Evolutionary conservation across 2,797 vertebrate species (phyloP), one percentile per base, ranked within the genome.

Genomic region (Anolis apletophallus): DNA sequence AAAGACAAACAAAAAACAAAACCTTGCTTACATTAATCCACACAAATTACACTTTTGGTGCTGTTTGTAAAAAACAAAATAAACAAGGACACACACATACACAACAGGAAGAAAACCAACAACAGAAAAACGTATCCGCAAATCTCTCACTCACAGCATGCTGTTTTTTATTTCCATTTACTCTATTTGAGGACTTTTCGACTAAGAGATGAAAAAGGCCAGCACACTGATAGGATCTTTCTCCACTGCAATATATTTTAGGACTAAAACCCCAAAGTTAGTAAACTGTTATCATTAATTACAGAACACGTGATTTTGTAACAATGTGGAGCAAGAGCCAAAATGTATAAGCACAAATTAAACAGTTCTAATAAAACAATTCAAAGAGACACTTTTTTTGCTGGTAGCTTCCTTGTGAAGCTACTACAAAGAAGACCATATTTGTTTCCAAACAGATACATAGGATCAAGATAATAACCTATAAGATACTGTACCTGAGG

Each of bases 401-500:
- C 61, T 40, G n/a, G 21, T 40, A 19, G 40, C 10, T n/a, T 71
- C 5, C 26, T 85, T 29, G 74, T 52, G 52, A 55, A 40, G 21
- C 29, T n/a, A 14, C 29, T n/a, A 14, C 26, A 52, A 59, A 79
- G 29, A 83, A 83, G 54, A 61, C 16, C 5, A 17, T 11, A 36
- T 32, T 75, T 52, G 23, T 72, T 61, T 64, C 67, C 68, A 59
- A 50, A 54, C 61, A 72, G 32, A 32, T 5, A 21, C 11, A 32
- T 2, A 82, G 21, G 61, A 19, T 34, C 46, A 69, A 11, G 19
- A 29, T 59, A 73, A n/a, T 59, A 79, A 87, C 84, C 88, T 71
- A 52, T 17, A 32, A 80, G 78, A 32, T 86, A 75, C 21, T 92
- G 80, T 97, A 99, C 99, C 99, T 97, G 99, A 99, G 88, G 99